These are phyloP conservation scores for Strigamia maritima DNA, from an alignment of 2,888 invertebrate genomes.

Conservation along the genomic window DNA sequence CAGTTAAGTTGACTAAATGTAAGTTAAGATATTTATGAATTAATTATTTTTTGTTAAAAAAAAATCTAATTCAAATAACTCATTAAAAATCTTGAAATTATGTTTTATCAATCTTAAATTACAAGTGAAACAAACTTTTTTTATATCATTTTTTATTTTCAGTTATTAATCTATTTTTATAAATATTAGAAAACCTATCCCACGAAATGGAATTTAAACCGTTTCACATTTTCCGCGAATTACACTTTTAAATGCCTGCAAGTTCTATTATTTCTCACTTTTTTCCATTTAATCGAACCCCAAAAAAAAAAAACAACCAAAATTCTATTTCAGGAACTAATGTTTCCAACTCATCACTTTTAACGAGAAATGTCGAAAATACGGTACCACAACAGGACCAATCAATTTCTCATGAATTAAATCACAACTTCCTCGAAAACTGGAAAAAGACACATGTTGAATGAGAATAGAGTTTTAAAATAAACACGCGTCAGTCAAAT, in stretches of 20 bases:
- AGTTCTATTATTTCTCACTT: not conserved
- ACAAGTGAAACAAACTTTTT: too few species aligned
- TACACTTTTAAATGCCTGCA: not conserved
- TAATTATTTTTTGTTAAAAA: too few species aligned
- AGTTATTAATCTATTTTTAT: too few species aligned
- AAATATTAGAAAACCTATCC: too few species aligned
- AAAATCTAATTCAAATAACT: too few species aligned
- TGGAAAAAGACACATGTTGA: conserved; percentile 25
- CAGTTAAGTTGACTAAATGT: too few species aligned
- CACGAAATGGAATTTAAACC: too few species aligned
- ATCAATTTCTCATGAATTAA: not conserved
- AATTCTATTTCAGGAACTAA: not conserved
- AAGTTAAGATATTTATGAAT: too few species aligned
- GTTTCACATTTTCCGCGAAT: not conserved
- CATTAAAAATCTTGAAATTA: too few species aligned
- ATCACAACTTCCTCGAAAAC: conserved; percentile 1
- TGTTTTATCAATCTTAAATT: too few species aligned
- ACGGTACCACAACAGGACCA: not conserved
- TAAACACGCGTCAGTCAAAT: not conserved
- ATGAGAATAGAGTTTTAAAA: conserved; percentile 21
- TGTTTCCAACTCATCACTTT: not conserved
- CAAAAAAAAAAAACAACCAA: not conserved
- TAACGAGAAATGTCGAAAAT: conserved; percentile 2
- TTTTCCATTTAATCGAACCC: not conserved
- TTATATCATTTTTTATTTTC: too few species aligned